Evolutionary conservation across 2,113 vertebrate genomes (phyloP), one percentile per base, ranked within the genome.

Genomic region (Apteryx mantelli): DNA sequence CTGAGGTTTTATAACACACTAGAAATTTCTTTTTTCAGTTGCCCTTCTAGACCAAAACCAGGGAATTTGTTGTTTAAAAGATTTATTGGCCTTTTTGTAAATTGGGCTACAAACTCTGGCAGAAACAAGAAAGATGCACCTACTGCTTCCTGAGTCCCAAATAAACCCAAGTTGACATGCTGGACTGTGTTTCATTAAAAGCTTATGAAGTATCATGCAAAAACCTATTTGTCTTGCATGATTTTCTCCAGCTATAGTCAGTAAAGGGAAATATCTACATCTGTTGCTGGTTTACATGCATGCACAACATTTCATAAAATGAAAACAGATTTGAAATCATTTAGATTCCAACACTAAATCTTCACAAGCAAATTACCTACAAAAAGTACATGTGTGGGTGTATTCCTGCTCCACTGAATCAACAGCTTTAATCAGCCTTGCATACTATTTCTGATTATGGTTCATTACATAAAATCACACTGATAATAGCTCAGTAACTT

Each of bases 341-440:
- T 94, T 92, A 96, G 87, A 96, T 91, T 95, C 83, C 82, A 85
- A 91, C 44, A 89, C 88, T 79, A 95, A 97, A 92, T 36, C 86
- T 92, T 95, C 87, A 96, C 76, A 94, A 97, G 93, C 85, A 94
- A 97, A 97, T 96, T 92, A 95, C 86, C 93, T 96, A 93, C 82
- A 92, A 82, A 97, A 95, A 97, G 97, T 93, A 97, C 93, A 84
- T 70, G 69, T 77, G 94, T 86, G 93, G 94, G 91, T 78, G 93
- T 89, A 71, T 70, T 74, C 92, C 82, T 75, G 56, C 80, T 92
- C 75, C 75, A 79, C 24, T 82, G 85, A 92, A 95, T 70, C 83
- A 92, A 83, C 79, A 80, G 80, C 80, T 46, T 95, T 95, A 91
- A 96, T 97, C 92, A 97, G 94, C 77, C 81, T 48, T 75, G 91